A percentile compares a stretch with the other conserved stretches of the same genome.
These are phyloP conservation scores for Selenia dentaria DNA, from an alignment of 2,888 invertebrate genomes.

Conservation along the genomic window DNA sequence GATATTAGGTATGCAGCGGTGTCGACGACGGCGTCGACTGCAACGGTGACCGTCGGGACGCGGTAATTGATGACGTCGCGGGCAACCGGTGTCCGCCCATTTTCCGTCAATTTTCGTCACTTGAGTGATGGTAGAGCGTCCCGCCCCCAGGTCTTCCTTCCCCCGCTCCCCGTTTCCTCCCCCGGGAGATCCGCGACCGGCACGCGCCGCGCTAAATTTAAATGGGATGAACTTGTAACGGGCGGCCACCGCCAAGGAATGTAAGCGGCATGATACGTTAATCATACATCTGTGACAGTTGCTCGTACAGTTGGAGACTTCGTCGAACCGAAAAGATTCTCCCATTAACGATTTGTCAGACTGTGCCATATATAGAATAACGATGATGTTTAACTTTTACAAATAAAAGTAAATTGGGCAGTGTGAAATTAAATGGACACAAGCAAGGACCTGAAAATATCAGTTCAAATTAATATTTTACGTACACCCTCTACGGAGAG, in stretches of 20 bases:
- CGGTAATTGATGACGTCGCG: slow-evolving; percentile 83
- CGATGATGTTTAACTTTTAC: not conserved
- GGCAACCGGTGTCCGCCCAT: slow-evolving; percentile 83
- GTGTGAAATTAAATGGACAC: not conserved
- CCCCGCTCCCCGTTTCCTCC: slow-evolving; percentile 36
- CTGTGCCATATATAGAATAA: slow-evolving; percentile 29
- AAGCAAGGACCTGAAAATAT: slow-evolving; percentile 3
- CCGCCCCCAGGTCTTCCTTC: slow-evolving; percentile 63
- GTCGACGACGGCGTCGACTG: slow-evolving; percentile 55
- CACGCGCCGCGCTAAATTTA: slow-evolving; percentile 84
- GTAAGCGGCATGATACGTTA: slow-evolving; percentile 72
- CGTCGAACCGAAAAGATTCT: slow-evolving; percentile 57
- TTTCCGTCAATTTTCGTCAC: slow-evolving; percentile 85
- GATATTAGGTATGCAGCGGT: slow-evolving; percentile 74
- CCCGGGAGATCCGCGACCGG: slow-evolving; percentile 57
- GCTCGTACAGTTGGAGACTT: slow-evolving; percentile 53
- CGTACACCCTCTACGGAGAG: slow-evolving; percentile 39
- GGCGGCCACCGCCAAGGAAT: slow-evolving; percentile 74
- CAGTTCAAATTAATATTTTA: slow-evolving; percentile 20
- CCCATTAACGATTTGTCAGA: slow-evolving; percentile 40
- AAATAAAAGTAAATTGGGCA: not conserved
- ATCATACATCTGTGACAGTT: slow-evolving; percentile 82
- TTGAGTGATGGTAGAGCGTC: slow-evolving; percentile 81
- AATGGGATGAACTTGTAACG: slow-evolving; percentile 82
- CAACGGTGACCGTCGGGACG: slow-evolving; percentile 78